Percentiles rank a stretch among this genome's conserved stretches.
phyloP scores from a whole-genome alignment of 2,113 vertebrate species.

The Enhydra lutris region DNA sequence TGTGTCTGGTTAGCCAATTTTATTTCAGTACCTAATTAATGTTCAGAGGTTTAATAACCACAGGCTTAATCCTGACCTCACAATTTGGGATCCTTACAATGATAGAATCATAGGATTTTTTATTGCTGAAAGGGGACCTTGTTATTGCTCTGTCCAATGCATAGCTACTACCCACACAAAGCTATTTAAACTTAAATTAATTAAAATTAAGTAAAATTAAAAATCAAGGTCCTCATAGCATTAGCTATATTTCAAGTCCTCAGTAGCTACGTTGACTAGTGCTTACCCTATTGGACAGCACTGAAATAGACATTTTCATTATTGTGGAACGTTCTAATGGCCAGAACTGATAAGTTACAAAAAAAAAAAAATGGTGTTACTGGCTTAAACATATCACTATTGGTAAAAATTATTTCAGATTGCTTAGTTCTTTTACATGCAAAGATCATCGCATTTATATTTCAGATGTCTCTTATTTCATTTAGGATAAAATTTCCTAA shows the following conservation, averaged over 20 bases:
- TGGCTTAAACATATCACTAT: neutral
- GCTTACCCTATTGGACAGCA: neutral
- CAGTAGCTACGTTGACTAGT: neutral
- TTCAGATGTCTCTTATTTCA: neutral
- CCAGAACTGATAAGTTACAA: neutral
- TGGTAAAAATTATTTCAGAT: neutral
- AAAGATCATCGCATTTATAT: neutral
- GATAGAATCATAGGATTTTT: neutral
- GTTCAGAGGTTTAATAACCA: neutral
- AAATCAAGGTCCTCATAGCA: conserved; percentile 10
- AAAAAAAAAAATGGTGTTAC: neutral
- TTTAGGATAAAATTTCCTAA: neutral
- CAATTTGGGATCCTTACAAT: neutral
- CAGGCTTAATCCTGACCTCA: neutral
- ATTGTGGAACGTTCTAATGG: neutral
- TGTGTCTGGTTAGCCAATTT: neutral
- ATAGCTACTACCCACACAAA: neutral
- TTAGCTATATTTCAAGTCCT: conserved; percentile 1
- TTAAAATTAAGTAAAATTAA: neutral
- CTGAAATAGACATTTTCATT: neutral
- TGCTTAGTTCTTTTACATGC: neutral
- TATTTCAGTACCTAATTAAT: neutral
- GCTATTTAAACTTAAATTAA: neutral
- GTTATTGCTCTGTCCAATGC: neutral
- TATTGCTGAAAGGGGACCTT: neutral